Base-by-base conservation (phyloP, 2,888 invertebrate genomes). In the Lasioglossum marginatum region DNA sequence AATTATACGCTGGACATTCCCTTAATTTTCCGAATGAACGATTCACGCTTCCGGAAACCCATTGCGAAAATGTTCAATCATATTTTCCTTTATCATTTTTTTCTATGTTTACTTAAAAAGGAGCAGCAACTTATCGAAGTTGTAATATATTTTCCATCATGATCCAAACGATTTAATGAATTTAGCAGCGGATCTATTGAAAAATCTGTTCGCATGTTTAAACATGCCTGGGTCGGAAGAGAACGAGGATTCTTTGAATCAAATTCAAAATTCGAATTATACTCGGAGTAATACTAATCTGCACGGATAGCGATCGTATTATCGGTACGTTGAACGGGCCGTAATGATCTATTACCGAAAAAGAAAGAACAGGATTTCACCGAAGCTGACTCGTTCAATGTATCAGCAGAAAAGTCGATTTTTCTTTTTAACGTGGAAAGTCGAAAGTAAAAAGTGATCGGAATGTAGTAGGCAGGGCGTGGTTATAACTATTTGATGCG, bases 151-250 rank as follows among this genome's bases (percentile, higher is more conserved):
- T 14, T 70, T 40, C 40, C 12, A 70, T 23, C 40, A n/a, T 6
- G 27, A 70, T 19, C 6, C n/a, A 4, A 96, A 96, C 31, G 96
- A 97, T 82, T 95, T 99, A 52, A 96, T 96, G 57, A 97, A 98
- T 0, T 95, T 97, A 86, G 96, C 97, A 3, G 96, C 96, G 45
- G 96, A 97, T 78, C 95, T 99, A 74, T 96, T 99, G 19, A 96
- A 96, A 10, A 97, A 97, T 79, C 96, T 99, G 45, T 98, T 99
- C 95, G 96, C 95, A 1, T 97, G 97, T 31, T 96, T 99, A 78
- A 97, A 97, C 12, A 95, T 96, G 88, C 96, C 97, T 96, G 97
- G 97, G 5, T 98, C 98, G 0, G 97, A 97, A 89, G 99, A 99
- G 96, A 99, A 99, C 95, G 12, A 40, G 40, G 40, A 40, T 0